These are phyloP conservation scores for Dryobates pubescens DNA, from an alignment of 2,797 vertebrate genomes.

Conservation along the genomic window DNA sequence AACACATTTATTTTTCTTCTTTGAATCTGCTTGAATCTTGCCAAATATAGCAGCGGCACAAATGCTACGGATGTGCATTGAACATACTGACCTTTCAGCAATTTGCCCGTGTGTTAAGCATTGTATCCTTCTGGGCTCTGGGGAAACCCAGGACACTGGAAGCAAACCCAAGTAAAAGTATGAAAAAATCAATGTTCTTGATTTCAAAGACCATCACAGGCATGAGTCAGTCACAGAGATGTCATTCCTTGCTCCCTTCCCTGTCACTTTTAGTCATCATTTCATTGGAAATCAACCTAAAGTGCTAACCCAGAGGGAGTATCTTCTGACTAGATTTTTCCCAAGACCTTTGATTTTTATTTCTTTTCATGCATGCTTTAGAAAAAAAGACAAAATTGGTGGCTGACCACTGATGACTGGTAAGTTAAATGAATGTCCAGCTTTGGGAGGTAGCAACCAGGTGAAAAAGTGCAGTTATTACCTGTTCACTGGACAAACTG, in stretches of 20 bases:
- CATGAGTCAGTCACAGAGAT: not conserved
- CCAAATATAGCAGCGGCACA: not conserved
- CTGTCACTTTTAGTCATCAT: not conserved
- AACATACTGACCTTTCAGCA: constrained; percentile 82
- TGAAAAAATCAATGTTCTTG: constrained; percentile 30
- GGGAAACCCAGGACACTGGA: constrained; percentile 85
- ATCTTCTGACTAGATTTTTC: not conserved
- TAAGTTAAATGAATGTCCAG: not conserved
- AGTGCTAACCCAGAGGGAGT: not conserved
- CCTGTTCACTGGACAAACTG: not conserved
- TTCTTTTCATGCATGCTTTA: not conserved
- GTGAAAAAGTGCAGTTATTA: not conserved
- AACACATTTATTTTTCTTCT: not conserved
- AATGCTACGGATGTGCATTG: not conserved
- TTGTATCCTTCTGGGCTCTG: constrained; percentile 80
- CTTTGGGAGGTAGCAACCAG: not conserved
- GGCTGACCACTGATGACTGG: not conserved
- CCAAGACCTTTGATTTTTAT: not conserved
- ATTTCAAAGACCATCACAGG: constrained; percentile 30
- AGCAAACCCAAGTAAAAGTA: not conserved
- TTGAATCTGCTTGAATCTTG: constrained; percentile 4
- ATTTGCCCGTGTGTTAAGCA: constrained; percentile 81
- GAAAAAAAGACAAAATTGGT: not conserved
- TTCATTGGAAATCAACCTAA: constrained; percentile 51
- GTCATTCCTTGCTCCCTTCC: not conserved